Evolutionary conservation across 2,113 vertebrate species (phyloP), one percentile per base, ranked within the genome.

Genomic region (Corythornis madagascariensis): DNA sequence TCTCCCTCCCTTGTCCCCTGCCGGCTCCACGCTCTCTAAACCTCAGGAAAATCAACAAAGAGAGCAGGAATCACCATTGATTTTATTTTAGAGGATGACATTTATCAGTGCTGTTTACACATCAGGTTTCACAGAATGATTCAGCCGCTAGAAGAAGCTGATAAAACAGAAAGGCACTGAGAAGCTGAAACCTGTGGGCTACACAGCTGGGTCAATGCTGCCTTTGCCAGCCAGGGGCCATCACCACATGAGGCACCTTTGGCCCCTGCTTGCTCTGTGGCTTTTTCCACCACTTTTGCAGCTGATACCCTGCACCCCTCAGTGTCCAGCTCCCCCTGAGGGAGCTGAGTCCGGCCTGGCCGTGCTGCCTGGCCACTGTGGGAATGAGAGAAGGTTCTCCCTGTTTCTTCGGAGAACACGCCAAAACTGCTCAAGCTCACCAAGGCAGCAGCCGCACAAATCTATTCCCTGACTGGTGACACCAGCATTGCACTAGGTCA

Each of bases 321-420:
- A 28, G 5, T 0, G 2, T 2, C 14, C 1, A 0, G 13, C 43
- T 45, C 4, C 31, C 35, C 24, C n/a, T 22, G 38, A 35, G 29
- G 57, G 26, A 76, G 70, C n/a, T 21, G n/a, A 13, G 4, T 3
- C 20, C 0, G 0, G 9, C 53, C 11, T 0, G 3, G 38, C 82
- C 7, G 42, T 1, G 0, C 48, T 63, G 48, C 42, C 42, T 31
- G 5, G 83, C 55, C 16, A 2, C 31, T 13, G 2, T 0, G 1
- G 28, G 33, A 6, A 29, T 47, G 13, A n/a, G 21, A 35, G 15
- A 35, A 22, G 48, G 22, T 24, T 50, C 0, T 1, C 13, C 4
- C 15, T 4, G 0, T 43, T 56, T 21, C 33, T 50, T 70, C 6
- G 1, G 56, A 29, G 8, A n/a, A 21, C 0, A 0, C 8, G 40